Evolutionary conservation across 2,113 vertebrate genomes (phyloP), one percentile per base, ranked within the genome.

Genomic region (Podiceps cristatus): DNA sequence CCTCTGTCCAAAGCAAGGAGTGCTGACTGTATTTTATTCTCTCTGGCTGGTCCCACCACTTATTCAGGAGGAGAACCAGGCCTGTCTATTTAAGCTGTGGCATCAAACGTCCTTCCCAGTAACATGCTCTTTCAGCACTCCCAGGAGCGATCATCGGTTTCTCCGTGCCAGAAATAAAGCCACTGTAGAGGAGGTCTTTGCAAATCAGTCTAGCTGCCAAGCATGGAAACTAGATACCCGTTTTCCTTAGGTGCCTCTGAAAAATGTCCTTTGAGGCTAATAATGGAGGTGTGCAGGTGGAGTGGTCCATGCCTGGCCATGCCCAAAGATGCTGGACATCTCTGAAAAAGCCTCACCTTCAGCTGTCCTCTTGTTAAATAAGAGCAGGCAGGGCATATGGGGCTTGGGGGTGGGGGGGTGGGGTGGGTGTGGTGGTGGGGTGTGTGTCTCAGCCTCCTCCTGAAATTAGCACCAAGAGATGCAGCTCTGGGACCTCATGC

Each of bases 71-170:
- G 33, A 68, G 47, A 88, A 27, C 23, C 29, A 64, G 50, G 76
- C 27, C 44, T 60, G 14, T 68, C 16, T 91, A 23, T 44, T 83
- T 40, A 24, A 79, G 35, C 33, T 73, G 28, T 35, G 64, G 25
- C 53, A 86, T 86, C 63, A 40, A 60, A 68, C 4, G 0, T 66
- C 13, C 56, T 79, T 80, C 82, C 58, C 44, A 53, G 71, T 16
- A 37, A 23, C 2, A 15, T 68, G 40, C 19, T 84, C 6, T 80
- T 73, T 58, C 1, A 5, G 45, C 33, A 20, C 13, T 68, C 27
- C 44, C 18, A 15, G 10, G 7, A 33, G 6, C 50, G 29, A 13
- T 17, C 18, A 11, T 49, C 0, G 0, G 4, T 93, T 73, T 93
- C 10, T 55, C 63, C 11, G 1, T 59, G 28, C 27, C n/a, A 59